These are phyloP conservation scores for Phocides pigmalion DNA, from an alignment of 1,140 invertebrate genomes.

Conservation along the genomic window DNA sequence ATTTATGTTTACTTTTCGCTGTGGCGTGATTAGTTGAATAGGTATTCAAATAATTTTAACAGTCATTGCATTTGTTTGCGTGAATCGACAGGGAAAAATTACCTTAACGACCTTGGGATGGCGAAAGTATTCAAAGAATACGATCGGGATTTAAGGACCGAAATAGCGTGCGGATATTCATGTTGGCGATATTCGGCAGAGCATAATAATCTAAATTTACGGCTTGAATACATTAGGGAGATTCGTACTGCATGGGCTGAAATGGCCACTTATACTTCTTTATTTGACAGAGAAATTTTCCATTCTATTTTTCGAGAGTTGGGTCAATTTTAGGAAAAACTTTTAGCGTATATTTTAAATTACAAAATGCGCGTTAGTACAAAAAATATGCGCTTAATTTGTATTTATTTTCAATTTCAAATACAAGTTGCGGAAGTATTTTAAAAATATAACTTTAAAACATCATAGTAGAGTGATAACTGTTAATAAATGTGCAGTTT, in stretches of 20 bases:
- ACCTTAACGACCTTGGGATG: not conserved
- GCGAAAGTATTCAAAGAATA: not conserved
- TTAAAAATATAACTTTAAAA: too few relatives aligned
- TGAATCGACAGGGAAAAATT: conserved; percentile 15
- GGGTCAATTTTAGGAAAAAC: not conserved
- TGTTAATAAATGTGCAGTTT: too few relatives aligned
- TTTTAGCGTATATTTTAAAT: not conserved
- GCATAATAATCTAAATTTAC: conserved; percentile 39
- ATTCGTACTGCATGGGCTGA: conserved; percentile 26
- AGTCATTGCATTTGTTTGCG: conserved; percentile 6
- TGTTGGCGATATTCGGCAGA: conserved; percentile 28
- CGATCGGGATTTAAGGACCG: conserved; percentile 2
- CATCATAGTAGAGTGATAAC: too few relatives aligned
- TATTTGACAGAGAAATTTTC: not conserved
- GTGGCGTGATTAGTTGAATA: conserved; percentile 42
- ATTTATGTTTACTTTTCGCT: conserved; percentile 47
- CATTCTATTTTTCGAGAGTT: not conserved
- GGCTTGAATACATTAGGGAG: conserved; percentile 36
- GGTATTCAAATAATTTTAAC: conserved; percentile 24
- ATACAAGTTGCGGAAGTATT: too few relatives aligned
- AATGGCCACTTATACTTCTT: conserved; percentile 30
- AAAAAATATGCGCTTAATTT: not conserved
- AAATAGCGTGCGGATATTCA: conserved; percentile 14
- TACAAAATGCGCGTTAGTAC: not conserved
- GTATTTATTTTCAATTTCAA: too few relatives aligned